Evolutionary conservation across 1,140 invertebrate species (phyloP).

Genomic region (Epicauta chinensis): DNA sequence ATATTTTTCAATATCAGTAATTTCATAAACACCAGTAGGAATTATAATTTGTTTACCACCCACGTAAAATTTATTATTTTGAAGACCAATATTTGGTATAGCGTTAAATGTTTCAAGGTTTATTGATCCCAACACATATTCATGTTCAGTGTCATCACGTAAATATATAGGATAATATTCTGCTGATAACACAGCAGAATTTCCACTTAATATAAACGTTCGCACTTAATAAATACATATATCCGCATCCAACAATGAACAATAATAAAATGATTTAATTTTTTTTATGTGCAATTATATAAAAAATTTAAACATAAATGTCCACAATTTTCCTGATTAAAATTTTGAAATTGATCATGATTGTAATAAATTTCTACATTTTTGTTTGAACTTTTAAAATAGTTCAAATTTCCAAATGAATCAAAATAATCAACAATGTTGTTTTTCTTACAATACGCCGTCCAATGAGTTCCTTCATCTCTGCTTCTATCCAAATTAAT

Average conservation of each 20-base stretch:
- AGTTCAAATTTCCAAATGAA: slow-evolving; percentile 21
- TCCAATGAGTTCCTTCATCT: too few species aligned
- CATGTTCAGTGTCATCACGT: background rate
- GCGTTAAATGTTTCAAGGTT: slow-evolving; percentile 18
- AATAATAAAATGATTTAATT: background rate
- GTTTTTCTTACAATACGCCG: too few species aligned
- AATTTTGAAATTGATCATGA: slow-evolving; percentile 15
- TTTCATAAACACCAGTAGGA: slow-evolving; percentile 18
- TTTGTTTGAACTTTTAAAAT: slow-evolving; percentile 8
- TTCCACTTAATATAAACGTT: slow-evolving; percentile 17
- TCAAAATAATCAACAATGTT: too few species aligned
- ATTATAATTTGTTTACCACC: slow-evolving; percentile 10
- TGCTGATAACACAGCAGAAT: background rate
- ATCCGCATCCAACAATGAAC: slow-evolving; percentile 1
- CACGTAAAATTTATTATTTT: slow-evolving; percentile 17
- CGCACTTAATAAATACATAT: background rate
- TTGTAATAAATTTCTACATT: slow-evolving; percentile 18
- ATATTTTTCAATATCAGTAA: slow-evolving; percentile 8
- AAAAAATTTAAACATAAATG: slow-evolving; percentile 22
- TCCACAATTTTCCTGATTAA: slow-evolving; percentile 17
- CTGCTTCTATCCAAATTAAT: too few species aligned
- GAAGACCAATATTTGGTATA: slow-evolving; percentile 18
- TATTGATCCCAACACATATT: slow-evolving; percentile 8
- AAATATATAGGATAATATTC: slow-evolving; percentile 16
- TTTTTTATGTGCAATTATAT: background rate